Evolutionary conservation across 2,797 vertebrate species (phyloP).

Genomic region (Pygocentrus nattereri): DNA sequence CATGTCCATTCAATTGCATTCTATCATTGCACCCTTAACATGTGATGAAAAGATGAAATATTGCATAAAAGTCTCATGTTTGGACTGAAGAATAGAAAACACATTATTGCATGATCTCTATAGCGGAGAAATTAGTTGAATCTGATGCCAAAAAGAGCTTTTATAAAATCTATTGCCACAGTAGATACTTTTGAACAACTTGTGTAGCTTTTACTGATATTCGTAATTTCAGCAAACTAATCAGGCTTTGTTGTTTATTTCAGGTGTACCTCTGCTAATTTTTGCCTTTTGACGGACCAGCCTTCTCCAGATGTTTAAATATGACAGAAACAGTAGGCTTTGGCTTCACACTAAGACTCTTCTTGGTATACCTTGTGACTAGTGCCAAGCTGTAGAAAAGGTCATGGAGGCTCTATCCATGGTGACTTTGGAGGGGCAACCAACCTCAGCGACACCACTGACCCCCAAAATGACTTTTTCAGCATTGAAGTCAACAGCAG

Average conservation of each 20-base stretch:
- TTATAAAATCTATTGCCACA: no score
- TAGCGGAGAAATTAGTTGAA: no score
- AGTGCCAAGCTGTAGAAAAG: slow-evolving; percentile 69
- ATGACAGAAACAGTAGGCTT: slow-evolving; percentile 66
- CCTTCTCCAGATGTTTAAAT: slow-evolving; percentile 54
- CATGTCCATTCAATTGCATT: not conserved
- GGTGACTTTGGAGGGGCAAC: slow-evolving; percentile 65
- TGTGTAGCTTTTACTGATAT: no score
- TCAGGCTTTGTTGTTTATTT: slow-evolving; percentile 27
- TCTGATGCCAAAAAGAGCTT: no score
- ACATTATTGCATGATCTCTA: not conserved
- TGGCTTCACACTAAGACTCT: slow-evolving; percentile 67
- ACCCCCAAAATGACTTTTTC: slow-evolving; percentile 61
- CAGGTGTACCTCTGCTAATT: slow-evolving; percentile 48
- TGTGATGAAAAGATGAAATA: not conserved
- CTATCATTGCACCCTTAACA: not conserved
- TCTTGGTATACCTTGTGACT: slow-evolving; percentile 74
- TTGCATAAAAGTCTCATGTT: not conserved
- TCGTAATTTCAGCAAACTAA: no score
- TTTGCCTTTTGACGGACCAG: slow-evolving; percentile 8
- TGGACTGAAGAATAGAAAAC: not conserved
- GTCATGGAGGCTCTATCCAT: slow-evolving; percentile 79
- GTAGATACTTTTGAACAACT: no score
- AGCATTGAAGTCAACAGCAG: slow-evolving; percentile 48
- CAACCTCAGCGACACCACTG: slow-evolving; percentile 55